These are phyloP conservation scores for Nothobranchius furzeri DNA, from an alignment of 2,113 vertebrate species.

Conservation along the genomic window DNA sequence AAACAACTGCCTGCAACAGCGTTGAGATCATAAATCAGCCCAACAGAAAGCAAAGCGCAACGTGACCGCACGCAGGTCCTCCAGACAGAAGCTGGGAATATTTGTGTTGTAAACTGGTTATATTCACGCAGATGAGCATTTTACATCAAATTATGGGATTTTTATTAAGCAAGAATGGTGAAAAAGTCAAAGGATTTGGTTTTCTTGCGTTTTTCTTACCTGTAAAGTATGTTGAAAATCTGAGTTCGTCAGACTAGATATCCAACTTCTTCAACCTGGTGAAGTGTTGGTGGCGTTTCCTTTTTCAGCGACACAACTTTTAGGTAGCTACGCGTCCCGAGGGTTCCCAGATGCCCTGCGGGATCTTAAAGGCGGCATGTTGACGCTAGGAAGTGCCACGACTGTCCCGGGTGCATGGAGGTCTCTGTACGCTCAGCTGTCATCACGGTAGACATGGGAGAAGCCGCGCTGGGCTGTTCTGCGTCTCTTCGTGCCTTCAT, in stretches of 20 bases:
- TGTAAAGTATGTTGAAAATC: not conserved
- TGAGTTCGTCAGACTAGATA: conserved; percentile 19
- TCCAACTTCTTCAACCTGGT: conserved; percentile 43
- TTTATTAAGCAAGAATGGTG: not conserved
- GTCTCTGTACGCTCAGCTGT: conserved; percentile 73
- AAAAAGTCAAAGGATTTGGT: not conserved
- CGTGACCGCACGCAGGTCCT: not conserved
- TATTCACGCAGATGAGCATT: not conserved
- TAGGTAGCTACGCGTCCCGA: conserved; percentile 17
- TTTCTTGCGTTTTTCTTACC: conserved; percentile 27
- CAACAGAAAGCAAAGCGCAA: not conserved
- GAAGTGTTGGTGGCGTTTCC: conserved; percentile 38
- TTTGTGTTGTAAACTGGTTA: not conserved
- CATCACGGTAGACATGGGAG: conserved; percentile 52
- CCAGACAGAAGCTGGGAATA: not conserved
- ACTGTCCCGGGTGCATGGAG: conserved; percentile 4
- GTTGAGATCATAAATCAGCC: not conserved
- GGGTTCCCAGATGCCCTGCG: not conserved
- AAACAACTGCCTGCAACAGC: not conserved
- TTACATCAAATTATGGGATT: not conserved
- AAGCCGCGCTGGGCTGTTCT: conserved; percentile 22
- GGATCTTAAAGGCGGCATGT: not conserved
- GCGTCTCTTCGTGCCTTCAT: conserved; percentile 67
- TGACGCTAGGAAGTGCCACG: not conserved
- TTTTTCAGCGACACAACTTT: conserved; percentile 40